Evolutionary conservation across 2,797 vertebrate species (phyloP), one percentile per base, ranked within the genome.

Genomic region (Dromococcyx pavoninus): DNA sequence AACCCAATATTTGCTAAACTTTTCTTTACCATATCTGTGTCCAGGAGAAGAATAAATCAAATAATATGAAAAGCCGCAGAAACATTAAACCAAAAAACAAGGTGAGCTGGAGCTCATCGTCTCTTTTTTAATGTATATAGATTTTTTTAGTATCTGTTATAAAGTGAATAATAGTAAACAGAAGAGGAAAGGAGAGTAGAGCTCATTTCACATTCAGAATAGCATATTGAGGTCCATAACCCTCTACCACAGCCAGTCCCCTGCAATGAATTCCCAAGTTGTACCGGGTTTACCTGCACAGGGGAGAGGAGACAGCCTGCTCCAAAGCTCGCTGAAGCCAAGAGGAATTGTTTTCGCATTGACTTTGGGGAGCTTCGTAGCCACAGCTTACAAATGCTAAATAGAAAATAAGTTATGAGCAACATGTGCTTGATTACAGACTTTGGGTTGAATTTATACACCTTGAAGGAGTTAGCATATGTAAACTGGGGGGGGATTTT

Each of bases 31-130:
- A 0, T 97, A 91, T 97, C 96, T 97, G 93, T 95, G 96, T 95
- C 83, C 94, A 99, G 98, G 99, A 99, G 97, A 99, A 98, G 96
- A 97, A 98, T 86, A 99, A 98, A 97, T 95, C 96, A 95, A 97
- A 97, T 96, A 96, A 96, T 65, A 97, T 97, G 89, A 99, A 98
- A 98, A 98, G 98, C 89, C 98, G 98, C 96, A 98, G 98, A 98
- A 98, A 98, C 94, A 97, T 98, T 94, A 99, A 99, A 98, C 97
- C 98, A 87, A 97, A 98, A 99, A 98, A 97, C 97, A 98, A 91
- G 98, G 99, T 99, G 98, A 97, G 97, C 89, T 92, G n/a, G 82
- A 95, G 90, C 92, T 95, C 89, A 86, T 89, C 66, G 82, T 95
- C 89, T 95, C 77, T 96, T 89, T 86, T 91, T 94, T 82, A 88